Evolutionary conservation across 2,797 vertebrate species (phyloP), one percentile per base, ranked within the genome.

Genomic region (Parambassis ranga): DNA sequence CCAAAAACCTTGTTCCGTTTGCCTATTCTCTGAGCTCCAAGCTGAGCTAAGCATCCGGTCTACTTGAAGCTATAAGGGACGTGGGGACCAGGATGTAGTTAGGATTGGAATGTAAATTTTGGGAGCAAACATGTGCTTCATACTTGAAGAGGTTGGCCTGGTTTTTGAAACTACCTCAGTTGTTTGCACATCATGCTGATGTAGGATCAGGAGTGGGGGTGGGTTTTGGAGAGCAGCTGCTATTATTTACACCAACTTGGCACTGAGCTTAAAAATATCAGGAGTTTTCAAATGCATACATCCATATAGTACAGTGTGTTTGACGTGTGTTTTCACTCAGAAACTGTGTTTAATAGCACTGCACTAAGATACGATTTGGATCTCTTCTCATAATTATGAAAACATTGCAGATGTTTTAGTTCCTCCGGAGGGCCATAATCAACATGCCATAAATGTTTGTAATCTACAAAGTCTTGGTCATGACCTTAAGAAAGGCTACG

Each of bases 1-100:
- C 79, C 57, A 13, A 65, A 76, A 69, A 64, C 70, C 77, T 66
- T 39, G 64, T 77, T 84, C 69, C 60, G 61, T 48, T 77, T 1
- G 47, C 15, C 68, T 71, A 15, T 75, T 72, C 73, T 66, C 69
- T 58, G 57, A 66, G 63, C 63, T 67, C 65, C 1, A 26, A 50
- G 72, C 75, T 75, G 75, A 79, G 71, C 72, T 86, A 56, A 82
- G 82, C 83, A 82, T 86, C 83, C 77, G 77, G 84, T 75, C 65
- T 32, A 31, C 71, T 73, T 38, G 39, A 53, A 68, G 57, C 77
- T 77, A 73, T 62, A 56, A 72, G 71, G 74, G 82, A 74, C 69
- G 13, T 13, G 23, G 59, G 49, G 72, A 82, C 79, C 82, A 80
- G 77, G 71, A 87, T 71, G 72, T 87, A 86, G 71, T 84, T 86